These are phyloP conservation scores for Coleophora flavipennella DNA, from an alignment of 2,888 invertebrate species.

Conservation along the genomic window DNA sequence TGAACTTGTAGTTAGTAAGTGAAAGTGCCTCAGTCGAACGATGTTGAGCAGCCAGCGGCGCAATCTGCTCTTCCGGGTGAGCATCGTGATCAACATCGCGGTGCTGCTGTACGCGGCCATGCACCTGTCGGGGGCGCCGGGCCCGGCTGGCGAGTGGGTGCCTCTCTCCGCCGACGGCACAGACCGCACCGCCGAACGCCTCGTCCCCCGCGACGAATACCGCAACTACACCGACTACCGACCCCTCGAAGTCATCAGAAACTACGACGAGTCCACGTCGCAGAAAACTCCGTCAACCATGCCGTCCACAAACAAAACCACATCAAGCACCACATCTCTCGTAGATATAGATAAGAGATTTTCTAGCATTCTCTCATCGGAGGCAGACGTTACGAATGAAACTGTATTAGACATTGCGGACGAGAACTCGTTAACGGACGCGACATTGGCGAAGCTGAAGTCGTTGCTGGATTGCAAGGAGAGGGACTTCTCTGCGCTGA, in stretches of 20 bases:
- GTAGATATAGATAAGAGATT: slow-evolving; percentile 48
- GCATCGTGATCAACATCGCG: slow-evolving; percentile 81
- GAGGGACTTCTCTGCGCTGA: slow-evolving; percentile 71
- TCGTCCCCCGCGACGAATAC: slow-evolving; percentile 32
- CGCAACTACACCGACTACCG: slow-evolving; percentile 43
- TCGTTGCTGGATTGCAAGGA: slow-evolving; percentile 76
- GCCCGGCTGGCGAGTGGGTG: slow-evolving; percentile 47
- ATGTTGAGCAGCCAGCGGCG: slow-evolving; percentile 65
- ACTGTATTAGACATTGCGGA: slow-evolving; percentile 45
- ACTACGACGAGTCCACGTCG: slow-evolving; percentile 50
- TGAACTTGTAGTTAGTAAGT: slow-evolving; percentile 39
- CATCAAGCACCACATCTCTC: slow-evolving; percentile 54
- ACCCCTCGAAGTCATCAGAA: slow-evolving; percentile 27
- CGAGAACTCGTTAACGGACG: slow-evolving; percentile 47
- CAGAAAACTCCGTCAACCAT: slow-evolving; percentile 57
- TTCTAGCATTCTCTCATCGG: slow-evolving; percentile 39
- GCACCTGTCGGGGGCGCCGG: slow-evolving; percentile 60
- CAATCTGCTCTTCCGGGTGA: slow-evolving; percentile 81
- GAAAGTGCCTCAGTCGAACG: slow-evolving; percentile 54
- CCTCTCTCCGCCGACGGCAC: slow-evolving; percentile 49
- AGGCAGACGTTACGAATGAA: slow-evolving; percentile 43
- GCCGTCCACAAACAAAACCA: slow-evolving; percentile 52
- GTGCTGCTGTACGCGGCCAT: slow-evolving; percentile 81
- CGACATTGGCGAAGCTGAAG: slow-evolving; percentile 49
- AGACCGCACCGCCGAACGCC: slow-evolving; percentile 41